Evolutionary conservation across 2,888 invertebrate genomes (phyloP), one percentile per base, ranked within the genome.

Genomic region (Agonopterix heracliana): DNA sequence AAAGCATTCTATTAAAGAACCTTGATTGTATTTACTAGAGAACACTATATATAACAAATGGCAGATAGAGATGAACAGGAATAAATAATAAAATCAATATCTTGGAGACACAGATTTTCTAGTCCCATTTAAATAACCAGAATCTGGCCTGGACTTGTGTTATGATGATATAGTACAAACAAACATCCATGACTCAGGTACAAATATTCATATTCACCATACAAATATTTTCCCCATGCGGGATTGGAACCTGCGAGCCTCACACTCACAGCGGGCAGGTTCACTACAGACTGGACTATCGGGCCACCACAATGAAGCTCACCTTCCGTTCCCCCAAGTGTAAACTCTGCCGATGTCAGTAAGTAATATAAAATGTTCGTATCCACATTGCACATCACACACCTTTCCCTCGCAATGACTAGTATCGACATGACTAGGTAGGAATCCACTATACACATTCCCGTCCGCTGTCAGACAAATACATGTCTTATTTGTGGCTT

Each of bases 321-420:
- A 96, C 96, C 95, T 93, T 65, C 96, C 96, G 72, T 91, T 91
- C 41, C 97, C 97, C 92, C 93, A 95, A 3, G 93, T 91, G 64
- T 93, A 96, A n/a, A 97, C 90, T 63, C 90, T 89, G 1, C 96
- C 96, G 63, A 83, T 80, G 46, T 89, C 83, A 46, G 93, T 93
- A 7, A 97, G 83, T 46, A 95, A 62, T 9, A 97, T 66, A 38
- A 90, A 92, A 77, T 97, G 97, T 71, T 97, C 96, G 73, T 93
- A 92, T 0, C 97, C 97, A 78, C 95, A 93, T 47, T 89, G 88
- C 35, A 96, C 73, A 65, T 94, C 92, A 48, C 88, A 74, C 11
- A 93, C 90, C 62, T 88, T 89, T 10, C 90, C 81, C 5, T 60
- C 44, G 54, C 83, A 81, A 54, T 89, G 84, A 40, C 79, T 78